Conservation (phyloP, 2,113 vertebrate genomes). For the Macrotus californicus region DNA sequence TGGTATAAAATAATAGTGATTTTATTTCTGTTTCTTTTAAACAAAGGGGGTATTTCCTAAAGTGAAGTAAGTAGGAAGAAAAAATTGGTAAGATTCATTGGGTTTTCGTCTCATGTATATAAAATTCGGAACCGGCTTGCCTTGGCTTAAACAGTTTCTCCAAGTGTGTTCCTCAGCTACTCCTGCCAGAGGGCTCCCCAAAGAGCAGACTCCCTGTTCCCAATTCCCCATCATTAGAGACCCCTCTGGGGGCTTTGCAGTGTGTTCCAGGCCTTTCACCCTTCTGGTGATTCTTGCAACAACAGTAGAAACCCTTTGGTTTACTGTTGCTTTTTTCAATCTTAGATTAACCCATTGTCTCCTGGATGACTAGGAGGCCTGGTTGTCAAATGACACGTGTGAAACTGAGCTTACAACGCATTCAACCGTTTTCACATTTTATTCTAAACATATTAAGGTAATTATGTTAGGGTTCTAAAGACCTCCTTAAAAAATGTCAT, state of each 20-base stretch:
- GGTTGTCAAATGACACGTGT: not conserved
- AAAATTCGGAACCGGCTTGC: not conserved
- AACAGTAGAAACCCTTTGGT: not conserved
- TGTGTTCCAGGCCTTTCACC: not conserved
- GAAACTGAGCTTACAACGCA: not conserved
- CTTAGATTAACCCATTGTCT: not conserved
- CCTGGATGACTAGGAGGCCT: not conserved
- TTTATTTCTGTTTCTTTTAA: conserved; percentile 2
- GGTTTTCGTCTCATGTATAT: not conserved
- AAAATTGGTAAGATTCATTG: not conserved
- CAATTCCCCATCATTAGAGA: not conserved
- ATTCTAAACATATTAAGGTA: not conserved
- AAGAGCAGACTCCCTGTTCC: not conserved
- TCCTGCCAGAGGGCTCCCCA: not conserved
- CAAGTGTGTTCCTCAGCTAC: not conserved
- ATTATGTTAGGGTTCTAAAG: not conserved
- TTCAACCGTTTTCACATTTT: not conserved
- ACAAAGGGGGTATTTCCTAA: not conserved
- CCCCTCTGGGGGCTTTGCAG: not conserved
- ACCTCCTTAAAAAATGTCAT: conserved; percentile 16
- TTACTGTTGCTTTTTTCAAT: not conserved
- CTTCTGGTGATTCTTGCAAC: not conserved
- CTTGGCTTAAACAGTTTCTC: not conserved
- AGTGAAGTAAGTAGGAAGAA: not conserved
- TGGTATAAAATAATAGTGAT: not conserved